A percentile compares a stretch with the other conserved stretches of the same genome.
phyloP scores from a whole-genome alignment of 2,797 vertebrate species.

The Echeneis naucrates region DNA sequence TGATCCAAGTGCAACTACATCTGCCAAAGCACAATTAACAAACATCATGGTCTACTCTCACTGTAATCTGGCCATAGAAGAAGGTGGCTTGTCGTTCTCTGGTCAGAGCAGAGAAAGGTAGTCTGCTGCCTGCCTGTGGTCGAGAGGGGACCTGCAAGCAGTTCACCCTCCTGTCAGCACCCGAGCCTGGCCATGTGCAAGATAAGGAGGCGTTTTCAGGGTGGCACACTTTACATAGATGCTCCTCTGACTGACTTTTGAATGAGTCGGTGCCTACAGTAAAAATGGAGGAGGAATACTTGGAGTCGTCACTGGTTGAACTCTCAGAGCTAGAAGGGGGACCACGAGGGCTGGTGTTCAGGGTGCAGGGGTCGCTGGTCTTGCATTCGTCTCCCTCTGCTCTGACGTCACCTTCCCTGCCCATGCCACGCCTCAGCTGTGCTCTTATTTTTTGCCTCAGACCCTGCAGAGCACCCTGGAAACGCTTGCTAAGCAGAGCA shows the following conservation, averaged over 20 bases:
- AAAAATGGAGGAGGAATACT: slow-evolving; percentile 73
- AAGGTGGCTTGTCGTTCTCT: slow-evolving; percentile 82
- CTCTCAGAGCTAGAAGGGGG: slow-evolving; percentile 42
- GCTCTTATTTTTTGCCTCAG: slow-evolving; percentile 78
- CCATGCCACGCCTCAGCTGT: slow-evolving; percentile 56
- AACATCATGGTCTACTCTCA: slow-evolving; percentile 85
- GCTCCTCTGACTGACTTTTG: slow-evolving; percentile 40
- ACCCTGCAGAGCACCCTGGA: slow-evolving; percentile 83
- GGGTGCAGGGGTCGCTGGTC: slow-evolving; percentile 53
- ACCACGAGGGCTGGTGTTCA: slow-evolving; percentile 38
- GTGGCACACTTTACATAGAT: slow-evolving; percentile 50
- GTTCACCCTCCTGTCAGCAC: slow-evolving; percentile 43
- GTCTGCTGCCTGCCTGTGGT: slow-evolving; percentile 75
- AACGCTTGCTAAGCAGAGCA: slow-evolving; percentile 87
- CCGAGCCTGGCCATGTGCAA: slow-evolving; percentile 50
- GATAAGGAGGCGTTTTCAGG: slow-evolving; percentile 38
- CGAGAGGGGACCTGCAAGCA: slow-evolving; percentile 80
- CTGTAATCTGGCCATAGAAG: slow-evolving; percentile 86
- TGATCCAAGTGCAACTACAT: too few relatives aligned
- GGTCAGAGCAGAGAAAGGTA: slow-evolving; percentile 77
- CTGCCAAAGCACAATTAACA: slow-evolving; percentile 47
- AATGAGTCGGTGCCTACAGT: slow-evolving; percentile 66
- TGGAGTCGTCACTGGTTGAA: slow-evolving; percentile 42
- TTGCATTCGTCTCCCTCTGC: slow-evolving; percentile 50
- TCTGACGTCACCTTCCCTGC: slow-evolving; percentile 36